Base-by-base conservation (phyloP, 1,140 invertebrate genomes). In the Aphaenogaster floridana region DNA sequence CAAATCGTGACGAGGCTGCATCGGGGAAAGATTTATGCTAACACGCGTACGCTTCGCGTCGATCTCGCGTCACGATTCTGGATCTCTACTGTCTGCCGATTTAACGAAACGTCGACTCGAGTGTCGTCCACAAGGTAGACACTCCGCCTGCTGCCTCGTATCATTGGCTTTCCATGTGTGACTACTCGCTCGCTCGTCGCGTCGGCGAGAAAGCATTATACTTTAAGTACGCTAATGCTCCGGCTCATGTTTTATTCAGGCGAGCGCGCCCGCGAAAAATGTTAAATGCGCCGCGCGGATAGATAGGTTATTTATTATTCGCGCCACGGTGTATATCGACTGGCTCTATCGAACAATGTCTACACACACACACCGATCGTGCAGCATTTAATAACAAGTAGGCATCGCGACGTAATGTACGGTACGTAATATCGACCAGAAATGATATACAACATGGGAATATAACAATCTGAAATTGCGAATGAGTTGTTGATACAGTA, bases 191-290 rank as follows among this genome's bases (percentile, higher is more conserved):
- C 78, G 50, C 50, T 71, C 79, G 79, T 61, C 69, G 80, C 79
- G 79, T 61, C 69, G 80, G 80, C 80, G 80, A 84, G 80, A 84
- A 84, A 74, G 80, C 80, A 84, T 84, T 84, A 84, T 84, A 84
- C 69, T 84, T 72, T 84, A 84, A 84, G 80, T 84, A 84, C 80
- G 69, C 80, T 84, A 84, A 84, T 84, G 80, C 80, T 42, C 28
- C 28, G 69, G 69, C 34, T 84, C 80, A 84, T 84, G 80, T 84
- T 84, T 84, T 84, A 84, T 84, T 84, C 80, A 84, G 69, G 28
- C 17, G 80, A 39, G 80, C 80, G 28, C n/a, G 69, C 42, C 13
- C 45, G 80, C 80, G 69, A 84, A 84, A 84, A 84, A 84, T 84
- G 80, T 84, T 76, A 76, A 84, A 84, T 84, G 80, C 69, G 80